Base-by-base conservation (phyloP, 2,888 invertebrate genomes). In the Eutolmus rufibarbis region DNA sequence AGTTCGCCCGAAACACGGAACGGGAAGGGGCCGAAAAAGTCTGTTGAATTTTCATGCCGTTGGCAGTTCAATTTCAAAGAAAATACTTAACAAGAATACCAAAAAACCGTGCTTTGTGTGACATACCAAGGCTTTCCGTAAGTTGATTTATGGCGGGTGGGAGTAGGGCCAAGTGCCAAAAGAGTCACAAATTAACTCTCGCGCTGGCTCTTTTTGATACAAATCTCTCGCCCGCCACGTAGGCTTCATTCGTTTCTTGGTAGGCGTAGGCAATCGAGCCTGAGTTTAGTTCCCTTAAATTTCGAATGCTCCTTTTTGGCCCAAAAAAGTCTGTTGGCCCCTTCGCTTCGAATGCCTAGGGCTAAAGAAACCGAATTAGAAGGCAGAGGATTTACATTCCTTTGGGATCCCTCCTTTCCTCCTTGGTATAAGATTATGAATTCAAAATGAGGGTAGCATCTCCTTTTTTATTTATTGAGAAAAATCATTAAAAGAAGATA, bases 81-180 rank as follows among this genome's bases (percentile, higher is more conserved):
- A 81, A 81, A 81, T 81, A 81, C 81, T 46, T 46, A 81, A 81
- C 51, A 31, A 51, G 81, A 81, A 81, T 81, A 81, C 51, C 51
- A 81, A 81, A 66, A 66, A 78, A 78, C 43, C 76, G 43, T 40
- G 43, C 43, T 43, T 78, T 34, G 23, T 43, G 78, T 78, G 43
- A 78, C 43, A 40, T 78, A 43, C 19, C 23, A 40, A 78, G 37
- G n/a, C 43, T 40, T 78, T 23, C 43, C n/a, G n/a, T 43, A 78
- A 78, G 43, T 78, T 78, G 78, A 40, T 78, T 40, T 37, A 40
- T 43, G 43, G 78, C 5, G 43, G 23, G 40, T 78, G 43, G 37
- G 43, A 14, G 43, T 23, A 43, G 37, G 37, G 78, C 78, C 43
- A 37, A 78, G 43, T 23, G 78, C 43, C 40, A 40, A 78, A 66